These are phyloP conservation scores for Nymphalis io DNA, from an alignment of 1,140 invertebrate species.

Conservation along the genomic window DNA sequence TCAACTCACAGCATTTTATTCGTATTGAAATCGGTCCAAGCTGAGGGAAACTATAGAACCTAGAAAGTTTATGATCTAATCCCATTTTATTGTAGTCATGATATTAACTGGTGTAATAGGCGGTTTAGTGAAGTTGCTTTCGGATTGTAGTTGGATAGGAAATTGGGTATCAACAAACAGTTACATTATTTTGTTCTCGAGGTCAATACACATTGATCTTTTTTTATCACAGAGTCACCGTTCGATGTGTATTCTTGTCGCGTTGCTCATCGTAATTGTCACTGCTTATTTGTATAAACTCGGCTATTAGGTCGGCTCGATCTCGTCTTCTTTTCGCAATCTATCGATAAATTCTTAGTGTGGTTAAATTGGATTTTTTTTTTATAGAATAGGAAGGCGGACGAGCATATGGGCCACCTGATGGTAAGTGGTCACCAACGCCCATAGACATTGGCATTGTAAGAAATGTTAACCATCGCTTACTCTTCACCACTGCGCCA, in stretches of 20 bases:
- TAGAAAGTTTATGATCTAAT: conserved; percentile 37
- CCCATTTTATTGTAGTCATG: conserved; percentile 27
- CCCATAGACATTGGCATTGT: too few species aligned
- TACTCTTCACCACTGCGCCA: too few species aligned
- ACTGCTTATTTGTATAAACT: background rate
- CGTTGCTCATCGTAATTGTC: conserved; percentile 11
- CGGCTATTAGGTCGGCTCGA: conserved; percentile 9
- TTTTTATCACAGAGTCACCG: conserved; percentile 49
- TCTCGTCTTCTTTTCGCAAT: background rate
- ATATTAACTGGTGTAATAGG: conserved; percentile 10
- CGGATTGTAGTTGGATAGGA: conserved; percentile 9
- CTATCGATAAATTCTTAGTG: background rate
- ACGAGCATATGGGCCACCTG: too few species aligned
- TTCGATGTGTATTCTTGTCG: conserved; percentile 26
- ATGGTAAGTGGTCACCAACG: too few species aligned
- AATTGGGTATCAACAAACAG: conserved; percentile 56
- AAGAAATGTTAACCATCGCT: too few species aligned
- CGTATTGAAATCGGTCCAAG: conserved; percentile 12
- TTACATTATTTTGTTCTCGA: conserved; percentile 54
- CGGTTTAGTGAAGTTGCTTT: background rate
- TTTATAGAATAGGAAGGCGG: too few species aligned
- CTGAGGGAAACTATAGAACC: conserved; percentile 38
- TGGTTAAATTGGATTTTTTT: too few species aligned
- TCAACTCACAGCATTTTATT: conserved; percentile 10
- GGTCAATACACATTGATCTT: conserved; percentile 50